These are phyloP conservation scores for Mustelus asterias DNA, from an alignment of 2,113 vertebrate genomes.

Conservation along the genomic window DNA sequence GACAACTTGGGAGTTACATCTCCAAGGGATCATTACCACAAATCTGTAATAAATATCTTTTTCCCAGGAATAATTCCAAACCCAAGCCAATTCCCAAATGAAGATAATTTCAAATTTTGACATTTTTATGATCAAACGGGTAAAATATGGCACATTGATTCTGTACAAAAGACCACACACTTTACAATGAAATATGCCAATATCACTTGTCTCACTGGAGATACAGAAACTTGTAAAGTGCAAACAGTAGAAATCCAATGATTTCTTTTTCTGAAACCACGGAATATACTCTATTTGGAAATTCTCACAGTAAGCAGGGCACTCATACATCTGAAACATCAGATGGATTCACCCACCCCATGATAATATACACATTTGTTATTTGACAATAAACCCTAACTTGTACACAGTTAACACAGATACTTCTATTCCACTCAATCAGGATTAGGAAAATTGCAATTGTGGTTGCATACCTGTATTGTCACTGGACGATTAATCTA, in stretches of 20 bases:
- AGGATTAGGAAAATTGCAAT: not conserved
- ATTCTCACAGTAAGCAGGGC: not conserved
- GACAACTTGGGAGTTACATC: not conserved
- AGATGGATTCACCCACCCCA: not conserved
- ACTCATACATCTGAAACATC: not conserved
- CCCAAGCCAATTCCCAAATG: conserved; percentile 2
- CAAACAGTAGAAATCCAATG: not conserved
- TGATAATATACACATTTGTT: not conserved
- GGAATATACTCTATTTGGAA: not conserved
- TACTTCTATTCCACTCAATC: not conserved
- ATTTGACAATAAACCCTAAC: not conserved
- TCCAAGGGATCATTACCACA: not conserved
- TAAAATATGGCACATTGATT: not conserved
- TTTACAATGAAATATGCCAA: not conserved
- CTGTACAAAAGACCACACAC: not conserved
- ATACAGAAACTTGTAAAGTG: not conserved
- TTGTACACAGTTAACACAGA: not conserved
- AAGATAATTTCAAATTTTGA: not conserved
- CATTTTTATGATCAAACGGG: not conserved
- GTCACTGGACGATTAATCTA: no score
- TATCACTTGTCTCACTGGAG: not conserved
- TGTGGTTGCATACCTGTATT: no score
- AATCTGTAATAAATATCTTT: not conserved
- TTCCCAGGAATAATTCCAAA: conserved; percentile 20
- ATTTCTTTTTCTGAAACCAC: not conserved